Percentiles rank a stretch among this genome's conserved stretches.
Evolutionary conservation across 2,797 vertebrate species (phyloP).

Genomic region (Poeciliopsis presidionis): DNA sequence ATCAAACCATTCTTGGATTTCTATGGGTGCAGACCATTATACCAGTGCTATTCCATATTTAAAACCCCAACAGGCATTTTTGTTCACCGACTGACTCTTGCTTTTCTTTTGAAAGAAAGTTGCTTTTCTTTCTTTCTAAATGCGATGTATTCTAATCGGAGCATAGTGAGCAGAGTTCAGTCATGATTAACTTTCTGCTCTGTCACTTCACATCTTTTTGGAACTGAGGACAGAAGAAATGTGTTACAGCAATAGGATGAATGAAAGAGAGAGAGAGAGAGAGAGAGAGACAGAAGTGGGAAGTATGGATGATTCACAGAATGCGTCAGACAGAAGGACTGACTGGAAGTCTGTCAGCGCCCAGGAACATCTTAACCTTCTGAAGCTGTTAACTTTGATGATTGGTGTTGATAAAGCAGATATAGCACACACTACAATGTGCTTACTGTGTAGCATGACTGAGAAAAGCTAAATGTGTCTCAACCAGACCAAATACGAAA

Average conservation of each 20-base stretch:
- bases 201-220: conserved; percentile 69
- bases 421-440: not conserved
- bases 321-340: conserved; percentile 73
- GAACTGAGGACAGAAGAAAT: conserved; percentile 60
- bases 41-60: conserved; percentile 29
- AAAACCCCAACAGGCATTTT: conserved; percentile 25
- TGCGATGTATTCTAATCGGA: conserved; percentile 29
- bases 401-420: conserved; percentile 18
- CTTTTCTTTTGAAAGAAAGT: conserved; percentile 3
- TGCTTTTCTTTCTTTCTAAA: conserved; percentile 17
- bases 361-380: conserved; percentile 68
- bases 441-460: conserved; percentile 38
- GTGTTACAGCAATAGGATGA: conserved; percentile 59
- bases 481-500: conserved; percentile 63
- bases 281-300: conserved; percentile 16
- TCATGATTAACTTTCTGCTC: conserved; percentile 71
- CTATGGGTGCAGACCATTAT: conserved; percentile 25
- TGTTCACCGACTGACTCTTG: conserved; percentile 8
- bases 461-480: conserved; percentile 47
- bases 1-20: conserved; percentile 16
- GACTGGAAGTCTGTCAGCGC: conserved; percentile 68
- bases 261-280: conserved; percentile 24
- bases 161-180: conserved; percentile 45
- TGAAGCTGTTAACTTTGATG: conserved; percentile 36
- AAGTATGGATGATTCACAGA: conserved; percentile 72